Evolutionary conservation across 2,888 invertebrate genomes (phyloP), one percentile per base, ranked within the genome.

Genomic region (Adela reaumurella): DNA sequence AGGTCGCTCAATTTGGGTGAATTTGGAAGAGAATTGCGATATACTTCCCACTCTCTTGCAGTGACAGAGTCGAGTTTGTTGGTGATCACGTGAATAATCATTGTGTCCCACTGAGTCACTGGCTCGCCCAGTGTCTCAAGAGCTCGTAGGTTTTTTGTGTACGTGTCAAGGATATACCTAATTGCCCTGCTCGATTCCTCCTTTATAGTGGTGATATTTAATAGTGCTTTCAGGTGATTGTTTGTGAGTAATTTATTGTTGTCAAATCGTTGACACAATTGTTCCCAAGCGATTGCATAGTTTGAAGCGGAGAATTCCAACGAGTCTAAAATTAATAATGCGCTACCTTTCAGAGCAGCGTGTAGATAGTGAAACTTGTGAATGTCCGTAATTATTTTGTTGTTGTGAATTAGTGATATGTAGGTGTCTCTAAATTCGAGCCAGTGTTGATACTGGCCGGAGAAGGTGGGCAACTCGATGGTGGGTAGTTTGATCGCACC

Each of bases 311-410:
- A 28, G 24, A 46, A 17, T 3, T 46, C 46, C 8, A 46, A 5
- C 14, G 17, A 28, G 3, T 18, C 2, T 5, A 46, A 29, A 28
- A 46, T 14, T 17, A 24, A 28, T 5, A 28, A 14, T 17, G 46
- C 46, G 16, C 29, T 28, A 3, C 18, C 35, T 8, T n/a, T 17
- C 17, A 46, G 29, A 46, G 24, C 24, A 17, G 35, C 24, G 17
- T 17, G 24, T 10, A 46, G n/a, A 17, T 46, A 46, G 17, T 46
- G 46, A 46, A 28, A 46, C 17, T 46, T 46, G 17, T 46, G 3
- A 20, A 46, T 46, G n/a, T 3, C 10, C 8, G 10, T 4, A 28
- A 46, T 46, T 4, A 10, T 4, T 5, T 24, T 16, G 17, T 46
- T 29, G 35, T 29, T 29, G 35, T 46, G 46, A 28, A 46, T 46